Evolutionary conservation across 2,888 invertebrate species (phyloP), one percentile per base, ranked within the genome.

Genomic region (Epsilonema sp.): DNA sequence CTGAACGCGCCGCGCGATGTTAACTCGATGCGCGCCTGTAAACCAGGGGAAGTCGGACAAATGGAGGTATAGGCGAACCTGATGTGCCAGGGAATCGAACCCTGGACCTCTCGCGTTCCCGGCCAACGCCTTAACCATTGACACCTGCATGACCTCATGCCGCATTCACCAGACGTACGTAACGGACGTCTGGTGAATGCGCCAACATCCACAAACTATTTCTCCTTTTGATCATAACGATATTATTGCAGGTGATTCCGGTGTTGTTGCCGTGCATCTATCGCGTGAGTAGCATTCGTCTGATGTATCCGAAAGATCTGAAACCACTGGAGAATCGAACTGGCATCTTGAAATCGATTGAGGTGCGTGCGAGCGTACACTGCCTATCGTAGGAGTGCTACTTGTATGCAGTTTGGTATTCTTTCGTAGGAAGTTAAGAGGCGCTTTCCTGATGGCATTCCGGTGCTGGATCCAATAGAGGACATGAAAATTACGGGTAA

Each of bases 401-500:
- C 31, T 8, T 31, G 8, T 31, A 16, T 8, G 8, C 31, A 16
- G 31, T 31, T 31, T 31, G 31, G 8, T 31, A 31, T 26, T 31
- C 26, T 45, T n/a, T 50, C 54, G 11, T 46, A 68, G 66, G 85
- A 90, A 69, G 86, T 90, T 0, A 79, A 83, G 59, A 82, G 81
- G 63, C 75, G 90, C 36, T 90, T 89, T 65, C 79, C 82, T 0
- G 77, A 80, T 38, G 83, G 83, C 0, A 76, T 86, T 0, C 94
- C 94, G 0, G 67, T 85, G 5, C 68, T 97, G 2, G 84, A 97
- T 69, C 94, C 97, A 1, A 74, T 92, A 20, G 79, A 79, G 47
- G 94, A 97, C 61, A 94, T 97, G 92, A 80, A 82, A 61, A 94
- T 99, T 48, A 78, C 78, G 49, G 85, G 89, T 38, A 65, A 75